These are phyloP conservation scores for Hypanus sabinus DNA, from an alignment of 2,113 vertebrate genomes.

Conservation along the genomic window DNA sequence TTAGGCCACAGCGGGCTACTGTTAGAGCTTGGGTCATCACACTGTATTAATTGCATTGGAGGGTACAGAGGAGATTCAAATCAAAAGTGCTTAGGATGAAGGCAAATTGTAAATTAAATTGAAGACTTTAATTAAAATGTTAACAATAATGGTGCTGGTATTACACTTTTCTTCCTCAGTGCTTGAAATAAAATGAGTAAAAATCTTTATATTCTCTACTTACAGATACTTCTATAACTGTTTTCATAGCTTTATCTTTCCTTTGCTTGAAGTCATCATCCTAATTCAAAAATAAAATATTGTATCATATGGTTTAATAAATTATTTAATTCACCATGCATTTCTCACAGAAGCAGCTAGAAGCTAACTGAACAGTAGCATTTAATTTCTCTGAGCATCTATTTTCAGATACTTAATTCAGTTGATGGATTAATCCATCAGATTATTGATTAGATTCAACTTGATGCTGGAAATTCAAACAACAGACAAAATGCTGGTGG, in stretches of 20 bases:
- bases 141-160: neutral
- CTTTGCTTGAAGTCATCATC: conserved; percentile 80
- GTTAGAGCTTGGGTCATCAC: too few relatives aligned
- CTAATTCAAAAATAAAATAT: conserved; percentile 49
- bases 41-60: too few relatives aligned
- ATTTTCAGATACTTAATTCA: neutral
- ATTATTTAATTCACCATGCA: neutral
- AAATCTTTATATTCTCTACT: conserved; percentile 49
- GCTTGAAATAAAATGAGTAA: neutral
- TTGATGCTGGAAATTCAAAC: too few relatives aligned
- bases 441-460: neutral
- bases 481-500: too few relatives aligned
- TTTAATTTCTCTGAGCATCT: neutral
- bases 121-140: neutral
- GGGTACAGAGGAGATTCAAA: too few relatives aligned
- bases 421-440: neutral
- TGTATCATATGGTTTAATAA: neutral
- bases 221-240: conserved; percentile 70
- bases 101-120: neutral
- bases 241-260: conserved; percentile 69
- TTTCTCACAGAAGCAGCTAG: neutral
- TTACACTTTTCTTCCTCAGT: neutral
- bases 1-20: too few relatives aligned
- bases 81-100: neutral
- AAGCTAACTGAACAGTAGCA: neutral